Conservation (phyloP, 2,888 invertebrate genomes). For the Lymantria monacha region DNA sequence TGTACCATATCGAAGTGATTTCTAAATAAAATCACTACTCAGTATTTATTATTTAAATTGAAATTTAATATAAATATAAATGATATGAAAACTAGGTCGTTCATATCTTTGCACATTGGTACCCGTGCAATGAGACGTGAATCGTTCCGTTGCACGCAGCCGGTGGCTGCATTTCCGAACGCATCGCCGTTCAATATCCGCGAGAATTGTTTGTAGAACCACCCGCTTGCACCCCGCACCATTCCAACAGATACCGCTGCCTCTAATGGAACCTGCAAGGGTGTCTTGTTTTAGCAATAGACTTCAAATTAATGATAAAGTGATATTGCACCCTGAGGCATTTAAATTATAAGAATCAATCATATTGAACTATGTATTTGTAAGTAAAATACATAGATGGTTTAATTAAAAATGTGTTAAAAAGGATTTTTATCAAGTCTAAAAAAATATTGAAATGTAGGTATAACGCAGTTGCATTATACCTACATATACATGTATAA, state of each 20-base stretch:
- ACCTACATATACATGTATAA: too few species aligned
- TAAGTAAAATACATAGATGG: neutral
- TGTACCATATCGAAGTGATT: too few species aligned
- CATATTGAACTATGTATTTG: conserved; percentile 15
- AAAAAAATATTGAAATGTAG: too few species aligned
- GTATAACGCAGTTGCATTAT: too few species aligned
- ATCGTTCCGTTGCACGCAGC: conserved; percentile 62
- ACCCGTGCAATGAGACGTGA: conserved; percentile 61
- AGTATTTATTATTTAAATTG: too few species aligned
- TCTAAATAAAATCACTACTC: too few species aligned
- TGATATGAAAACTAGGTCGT: conserved; percentile 61
- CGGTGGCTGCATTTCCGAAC: conserved; percentile 75
- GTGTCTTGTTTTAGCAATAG: conserved; percentile 65
- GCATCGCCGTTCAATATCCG: conserved; percentile 80
- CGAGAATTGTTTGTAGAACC: conserved; percentile 76
- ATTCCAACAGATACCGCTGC: conserved; percentile 41
- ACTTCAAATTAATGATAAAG: conserved; percentile 36
- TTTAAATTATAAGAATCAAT: conserved; percentile 26
- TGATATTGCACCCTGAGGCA: conserved; percentile 33
- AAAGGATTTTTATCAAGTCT: too few species aligned
- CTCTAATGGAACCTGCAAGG: conserved; percentile 56
- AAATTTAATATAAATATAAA: conserved; percentile 52
- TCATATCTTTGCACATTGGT: conserved; percentile 69
- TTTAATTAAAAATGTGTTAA: too few species aligned
- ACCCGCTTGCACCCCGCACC: conserved; percentile 35